Evolutionary conservation across 1,140 invertebrate species (phyloP).

Genomic region (Subanguina moxae): DNA sequence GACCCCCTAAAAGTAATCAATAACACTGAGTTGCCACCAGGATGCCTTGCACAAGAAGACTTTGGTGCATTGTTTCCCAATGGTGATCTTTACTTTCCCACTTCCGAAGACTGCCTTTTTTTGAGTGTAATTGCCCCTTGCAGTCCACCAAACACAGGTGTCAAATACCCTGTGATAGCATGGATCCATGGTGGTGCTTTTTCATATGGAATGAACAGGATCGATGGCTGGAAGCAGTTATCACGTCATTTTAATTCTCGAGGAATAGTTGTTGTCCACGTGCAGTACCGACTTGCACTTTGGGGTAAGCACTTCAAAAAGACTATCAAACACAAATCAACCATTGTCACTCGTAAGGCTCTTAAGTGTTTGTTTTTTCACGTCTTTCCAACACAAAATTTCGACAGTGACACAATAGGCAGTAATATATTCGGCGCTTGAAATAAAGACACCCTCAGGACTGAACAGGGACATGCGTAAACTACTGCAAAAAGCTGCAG

Average conservation of each 20-base stretch:
- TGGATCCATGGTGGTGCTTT: slow-evolving; percentile 16
- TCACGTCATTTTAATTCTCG: slow-evolving; percentile 33
- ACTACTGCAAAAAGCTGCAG: no score
- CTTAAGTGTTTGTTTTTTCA: no score
- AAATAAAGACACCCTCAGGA: no score
- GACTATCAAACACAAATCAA: not conserved
- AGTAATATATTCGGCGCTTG: no score
- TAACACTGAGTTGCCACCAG: not conserved
- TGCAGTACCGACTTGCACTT: slow-evolving; percentile 85
- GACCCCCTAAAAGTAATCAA: not conserved
- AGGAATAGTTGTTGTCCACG: slow-evolving; percentile 78
- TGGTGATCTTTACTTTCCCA: not conserved
- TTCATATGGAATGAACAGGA: not conserved
- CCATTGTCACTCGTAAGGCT: no score
- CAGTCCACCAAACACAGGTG: not conserved
- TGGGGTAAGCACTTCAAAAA: slow-evolving; percentile 70
- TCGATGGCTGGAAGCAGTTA: slow-evolving; percentile 1
- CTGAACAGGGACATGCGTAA: no score
- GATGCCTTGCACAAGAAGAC: not conserved
- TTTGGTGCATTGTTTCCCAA: no score
- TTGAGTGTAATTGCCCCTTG: slow-evolving; percentile 15
- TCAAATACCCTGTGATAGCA: not conserved
- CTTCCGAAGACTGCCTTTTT: slow-evolving; percentile 26
- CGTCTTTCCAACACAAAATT: no score
- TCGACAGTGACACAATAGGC: no score